Base-by-base conservation (phyloP, 2,113 vertebrate genomes). In the Oreochromis tanganicae region DNA sequence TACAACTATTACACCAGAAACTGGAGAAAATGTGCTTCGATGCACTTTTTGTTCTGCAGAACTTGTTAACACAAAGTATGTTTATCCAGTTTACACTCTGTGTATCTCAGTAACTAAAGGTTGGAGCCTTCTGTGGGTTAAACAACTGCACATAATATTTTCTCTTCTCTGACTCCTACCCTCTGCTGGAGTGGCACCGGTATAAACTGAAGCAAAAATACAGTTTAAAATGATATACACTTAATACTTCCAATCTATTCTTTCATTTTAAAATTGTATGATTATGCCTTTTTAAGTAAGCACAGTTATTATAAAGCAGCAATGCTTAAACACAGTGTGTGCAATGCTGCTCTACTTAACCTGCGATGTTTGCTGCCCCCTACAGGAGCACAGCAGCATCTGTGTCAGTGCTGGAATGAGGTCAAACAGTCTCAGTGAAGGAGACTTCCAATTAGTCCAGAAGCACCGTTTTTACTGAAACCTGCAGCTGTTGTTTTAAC, bases 321-420 rank as follows among this genome's bases (percentile, higher is more conserved):
- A 0, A 52, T 52, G 46, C 46, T 78, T 52, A 34, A 78, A 11
- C 16, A 75, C 46, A 50, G 71, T 0, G 9, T 19, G 14, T 1
- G 16, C 4, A 12, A 9, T 7, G 5, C 10, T 13, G 17, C 81
- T 52, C 7, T 1, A 3, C 13, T 4, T 71, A n/a, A 75, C 11
- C 16, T 68, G 17, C 16, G 79, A 82, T 85, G 19, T 89, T 46
- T 94, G 93, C 4, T 10, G 41, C 91, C 91, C 94, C 93, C 94
- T 95, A 57, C 82, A 90, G 94, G 88, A 83, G 3, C 2, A 19
- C 41, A 73, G 24, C 6, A 41, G 34, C 4, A 59, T 46, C 4
- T n/a, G 48, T 1, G n/a, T 87, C 41, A 10, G 7, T 6, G 2
- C 11, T 82, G 80, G 73, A 91, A 90, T 80, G 38, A 88, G 85